Evolutionary conservation across 2,113 vertebrate species (phyloP).

Genomic region (Ardeotis arabs): DNA sequence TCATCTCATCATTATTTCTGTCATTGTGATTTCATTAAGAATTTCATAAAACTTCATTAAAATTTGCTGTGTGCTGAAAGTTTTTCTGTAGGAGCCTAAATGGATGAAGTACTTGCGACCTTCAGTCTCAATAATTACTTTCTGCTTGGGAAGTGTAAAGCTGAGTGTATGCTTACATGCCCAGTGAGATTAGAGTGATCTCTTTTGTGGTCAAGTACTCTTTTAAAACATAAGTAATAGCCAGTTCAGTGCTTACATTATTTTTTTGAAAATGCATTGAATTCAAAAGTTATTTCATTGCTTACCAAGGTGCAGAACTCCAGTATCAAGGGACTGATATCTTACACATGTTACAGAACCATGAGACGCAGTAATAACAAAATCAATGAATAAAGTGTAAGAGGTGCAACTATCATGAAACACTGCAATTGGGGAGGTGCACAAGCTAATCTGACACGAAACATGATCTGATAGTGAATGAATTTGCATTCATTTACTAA

Average conservation of each 20-base stretch:
- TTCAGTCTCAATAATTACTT: not conserved
- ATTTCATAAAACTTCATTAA: not conserved
- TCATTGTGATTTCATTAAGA: not conserved
- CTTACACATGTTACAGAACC: not conserved
- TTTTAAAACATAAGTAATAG: not conserved
- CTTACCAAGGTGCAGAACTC: not conserved
- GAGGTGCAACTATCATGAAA: not conserved
- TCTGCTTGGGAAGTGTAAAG: not conserved
- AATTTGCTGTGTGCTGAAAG: not conserved
- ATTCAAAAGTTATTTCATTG: not conserved
- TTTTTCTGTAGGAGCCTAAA: slow-evolving; percentile 7
- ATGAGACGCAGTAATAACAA: not conserved
- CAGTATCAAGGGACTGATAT: not conserved
- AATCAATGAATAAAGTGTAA: not conserved
- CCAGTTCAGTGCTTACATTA: not conserved
- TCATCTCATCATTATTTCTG: not conserved
- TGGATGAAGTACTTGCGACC: not conserved
- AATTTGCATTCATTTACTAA: slow-evolving; percentile 40
- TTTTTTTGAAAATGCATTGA: not conserved
- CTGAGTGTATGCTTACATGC: not conserved
- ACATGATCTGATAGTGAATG: slow-evolving; percentile 9
- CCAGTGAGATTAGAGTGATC: not conserved
- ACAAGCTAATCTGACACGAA: slow-evolving; percentile 40
- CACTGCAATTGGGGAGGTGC: not conserved
- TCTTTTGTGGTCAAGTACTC: not conserved